Conservation (phyloP, 2,888 invertebrate genomes). For the Apodemia arnacis region DNA sequence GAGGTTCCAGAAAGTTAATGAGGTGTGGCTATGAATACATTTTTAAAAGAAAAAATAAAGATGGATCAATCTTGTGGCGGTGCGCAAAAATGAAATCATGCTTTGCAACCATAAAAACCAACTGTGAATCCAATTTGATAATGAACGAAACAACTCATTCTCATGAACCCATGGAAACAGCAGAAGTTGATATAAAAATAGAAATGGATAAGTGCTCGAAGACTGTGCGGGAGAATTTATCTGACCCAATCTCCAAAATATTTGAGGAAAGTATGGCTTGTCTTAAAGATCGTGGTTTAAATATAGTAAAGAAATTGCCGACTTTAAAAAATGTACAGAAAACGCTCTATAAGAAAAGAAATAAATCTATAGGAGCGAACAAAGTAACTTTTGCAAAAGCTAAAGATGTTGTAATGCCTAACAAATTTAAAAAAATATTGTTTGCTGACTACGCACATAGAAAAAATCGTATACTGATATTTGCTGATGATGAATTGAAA, state of each 20-base stretch:
- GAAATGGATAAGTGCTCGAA: neutral
- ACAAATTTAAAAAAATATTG: too few species aligned
- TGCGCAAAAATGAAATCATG: neutral
- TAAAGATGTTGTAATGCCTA: too few species aligned
- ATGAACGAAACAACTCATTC: neutral
- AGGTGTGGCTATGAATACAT: neutral
- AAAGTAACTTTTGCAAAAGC: too few species aligned
- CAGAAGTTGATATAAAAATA: neutral
- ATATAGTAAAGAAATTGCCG: neutral
- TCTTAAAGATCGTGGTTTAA: neutral
- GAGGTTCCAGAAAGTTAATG: neutral
- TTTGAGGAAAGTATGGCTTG: conserved; percentile 4
- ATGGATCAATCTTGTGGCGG: conserved; percentile 1
- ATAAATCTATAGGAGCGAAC: too few species aligned
- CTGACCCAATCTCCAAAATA: neutral
- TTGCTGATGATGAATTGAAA: too few species aligned
- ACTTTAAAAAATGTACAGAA: neutral
- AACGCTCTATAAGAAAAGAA: neutral
- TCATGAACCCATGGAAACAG: neutral
- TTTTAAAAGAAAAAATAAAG: conserved; percentile 3
- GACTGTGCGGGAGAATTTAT: neutral
- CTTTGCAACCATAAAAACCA: conserved; percentile 1
- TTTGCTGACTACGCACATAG: too few species aligned
- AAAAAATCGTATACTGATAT: too few species aligned
- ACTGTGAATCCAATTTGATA: neutral